phyloP scores from a whole-genome alignment of 2,888 invertebrate genomes.

The Panorpa germanica region DNA sequence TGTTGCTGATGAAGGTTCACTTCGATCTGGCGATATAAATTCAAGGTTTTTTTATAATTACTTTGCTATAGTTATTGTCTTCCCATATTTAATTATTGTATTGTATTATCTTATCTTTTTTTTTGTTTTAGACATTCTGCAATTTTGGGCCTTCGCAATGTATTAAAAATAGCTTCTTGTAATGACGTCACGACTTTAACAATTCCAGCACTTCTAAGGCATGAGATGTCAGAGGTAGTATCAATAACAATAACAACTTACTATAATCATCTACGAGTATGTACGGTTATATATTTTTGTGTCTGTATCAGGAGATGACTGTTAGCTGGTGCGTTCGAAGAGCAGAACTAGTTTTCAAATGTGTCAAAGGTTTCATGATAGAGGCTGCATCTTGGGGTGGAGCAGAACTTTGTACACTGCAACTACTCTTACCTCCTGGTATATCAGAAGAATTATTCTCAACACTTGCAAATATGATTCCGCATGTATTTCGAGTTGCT shows the following conservation, averaged over 20 bases:
- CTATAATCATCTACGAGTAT: slow-evolving; percentile 3
- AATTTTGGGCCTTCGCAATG: slow-evolving; percentile 84
- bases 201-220: slow-evolving; percentile 79
- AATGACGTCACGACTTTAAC: slow-evolving; percentile 87
- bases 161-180: slow-evolving; percentile 85
- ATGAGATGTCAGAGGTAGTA: slow-evolving; percentile 81
- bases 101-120: too few species aligned
- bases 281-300: slow-evolving; percentile 8
- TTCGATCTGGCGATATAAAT: slow-evolving; percentile 63
- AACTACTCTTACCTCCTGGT: slow-evolving; percentile 54
- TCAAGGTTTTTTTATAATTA: too few species aligned
- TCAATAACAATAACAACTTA: slow-evolving; percentile 5
- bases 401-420: slow-evolving; percentile 42
- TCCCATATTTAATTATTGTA: too few species aligned
- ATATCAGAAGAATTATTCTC: slow-evolving; percentile 69
- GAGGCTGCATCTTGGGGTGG: slow-evolving; percentile 92
- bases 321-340: slow-evolving; percentile 90
- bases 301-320: slow-evolving; percentile 63
- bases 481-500: slow-evolving; percentile 84
- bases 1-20: slow-evolving; percentile 61
- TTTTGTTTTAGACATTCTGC: slow-evolving; percentile 94
- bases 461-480: slow-evolving; percentile 70
- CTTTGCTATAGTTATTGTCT: too few species aligned
- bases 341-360: slow-evolving; percentile 95
- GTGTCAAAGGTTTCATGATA: slow-evolving; percentile 98